Evolutionary conservation across 2,113 vertebrate genomes (phyloP).

Genomic region (Calyptommatus sinebrachiatus): DNA sequence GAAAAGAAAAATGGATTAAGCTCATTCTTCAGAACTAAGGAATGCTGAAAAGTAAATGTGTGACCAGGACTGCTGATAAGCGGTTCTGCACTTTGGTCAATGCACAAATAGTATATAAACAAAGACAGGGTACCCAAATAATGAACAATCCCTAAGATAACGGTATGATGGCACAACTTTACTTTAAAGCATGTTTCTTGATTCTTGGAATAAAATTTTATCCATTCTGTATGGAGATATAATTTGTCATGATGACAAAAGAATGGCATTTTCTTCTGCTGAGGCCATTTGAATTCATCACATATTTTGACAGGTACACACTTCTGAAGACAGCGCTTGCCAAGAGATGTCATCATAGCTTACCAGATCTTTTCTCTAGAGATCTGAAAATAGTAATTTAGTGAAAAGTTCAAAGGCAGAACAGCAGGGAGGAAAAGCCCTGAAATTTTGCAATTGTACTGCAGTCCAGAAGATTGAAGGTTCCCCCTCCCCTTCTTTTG

Average conservation of each 20-base stretch:
- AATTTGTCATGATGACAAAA: constrained; percentile 57
- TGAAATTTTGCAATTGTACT: constrained; percentile 1
- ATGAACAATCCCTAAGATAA: background rate
- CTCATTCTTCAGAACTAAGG: too few species aligned
- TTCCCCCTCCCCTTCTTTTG: background rate
- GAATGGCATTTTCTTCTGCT: constrained; percentile 56
- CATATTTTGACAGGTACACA: constrained; percentile 62
- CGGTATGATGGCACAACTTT: constrained; percentile 5
- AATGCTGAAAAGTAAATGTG: too few species aligned
- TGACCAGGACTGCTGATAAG: background rate
- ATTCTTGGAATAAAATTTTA: constrained; percentile 53
- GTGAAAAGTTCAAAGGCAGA: constrained; percentile 43
- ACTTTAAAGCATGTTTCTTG: constrained; percentile 43
- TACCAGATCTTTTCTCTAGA: constrained; percentile 48
- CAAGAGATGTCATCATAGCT: constrained; percentile 55
- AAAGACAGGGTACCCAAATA: background rate
- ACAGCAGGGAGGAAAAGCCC: background rate
- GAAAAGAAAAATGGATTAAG: too few species aligned
- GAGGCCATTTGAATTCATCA: constrained; percentile 61
- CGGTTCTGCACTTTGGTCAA: background rate
- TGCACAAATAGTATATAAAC: background rate
- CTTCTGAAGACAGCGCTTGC: constrained; percentile 50
- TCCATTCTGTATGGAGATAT: constrained; percentile 48
- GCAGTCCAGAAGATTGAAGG: background rate
- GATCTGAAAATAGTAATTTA: constrained; percentile 46